Base-by-base conservation (phyloP, 2,888 invertebrate species). In the Drosophila parthenogenetica region DNA sequence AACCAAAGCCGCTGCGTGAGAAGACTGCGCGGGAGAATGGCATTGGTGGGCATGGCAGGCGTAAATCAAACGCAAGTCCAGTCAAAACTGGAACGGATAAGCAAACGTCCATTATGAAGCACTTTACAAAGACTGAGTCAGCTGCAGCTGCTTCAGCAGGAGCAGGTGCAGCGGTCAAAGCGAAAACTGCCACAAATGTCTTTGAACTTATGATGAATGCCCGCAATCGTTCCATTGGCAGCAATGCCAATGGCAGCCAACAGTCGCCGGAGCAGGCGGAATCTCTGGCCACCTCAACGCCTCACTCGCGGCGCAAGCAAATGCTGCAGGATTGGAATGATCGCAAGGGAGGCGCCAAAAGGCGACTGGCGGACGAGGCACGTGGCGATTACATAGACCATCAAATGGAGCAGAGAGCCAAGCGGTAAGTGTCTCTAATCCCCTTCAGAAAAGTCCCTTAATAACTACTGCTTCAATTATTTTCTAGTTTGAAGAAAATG, bases 171-270 rank as follows among this genome's bases (percentile, higher is more conserved):
- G 29, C 8, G 29, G 10, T 43, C 0, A 77, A 78, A 14, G 37
- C 72, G 7, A 70, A 79, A 7, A 77, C 84, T 22, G 70, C 89
- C 35, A 77, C 89, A 2, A 93, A 95, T 93, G 95, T 94, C 37
- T 95, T 95, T 90, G 93, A 94, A 82, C 88, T 95, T 32, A 93
- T 95, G 92, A 95, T 95, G 95, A 94, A 94, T 73, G 94, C 94
- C 16, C 93, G 95, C 72, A 94, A 94, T 86, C 95, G 94, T 89
- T 93, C 93, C 50, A 93, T 95, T 69, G 95, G 95, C 2, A 91
- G 91, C 19, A 95, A 95, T 91, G 94, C 94, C 22, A 94, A 94
- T 8, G 95, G 95, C 0, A 13, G 13, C 3, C 94, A 94, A 40
- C 88, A 87, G 43, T 37, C 69, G 11, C 51, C 45, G 2, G 59